Evolutionary conservation across 1,140 invertebrate species (phyloP), one percentile per base, ranked within the genome.

Genomic region (Cydia pomonella): DNA sequence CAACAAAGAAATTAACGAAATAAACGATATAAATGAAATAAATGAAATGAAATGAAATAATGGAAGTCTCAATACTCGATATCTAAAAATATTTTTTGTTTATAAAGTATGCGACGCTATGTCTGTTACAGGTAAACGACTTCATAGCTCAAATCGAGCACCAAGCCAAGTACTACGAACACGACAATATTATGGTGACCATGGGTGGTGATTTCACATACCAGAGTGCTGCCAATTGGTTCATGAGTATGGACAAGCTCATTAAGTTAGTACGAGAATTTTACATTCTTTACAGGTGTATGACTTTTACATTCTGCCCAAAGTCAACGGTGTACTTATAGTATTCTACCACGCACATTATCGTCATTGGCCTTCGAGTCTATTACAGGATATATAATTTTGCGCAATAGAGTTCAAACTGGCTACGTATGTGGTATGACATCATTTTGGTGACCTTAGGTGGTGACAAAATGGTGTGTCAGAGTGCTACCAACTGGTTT

Each of bases 401-500:
- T n/a, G n/a, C n/a, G n/a, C n/a, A n/a, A n/a, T n/a, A n/a, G n/a
- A n/a, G n/a, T n/a, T n/a, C n/a, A n/a, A n/a, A n/a, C n/a, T n/a
- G n/a, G n/a, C n/a, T n/a, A n/a, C n/a, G n/a, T n/a, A n/a, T n/a
- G n/a, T n/a, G n/a, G n/a, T n/a, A n/a, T 7, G 96, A 97, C 87
- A 96, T 98, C 89, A 94, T 98, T 0, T 93, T 98, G 77, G 93
- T 98, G 75, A 97, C 97, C 0, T 98, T 98, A 97, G 98, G 98
- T 0, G 95, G 95, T 77, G 98, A 99, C 93, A n/a, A n/a, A n/a
- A 98, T 99, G 81, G 91, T 89, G 5, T 93, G 93, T 83, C 94
- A 94, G 84, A 93, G 89, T 90, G 95, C 93, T 86, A 95, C 89
- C 64, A 93, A 86, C 76, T 94, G 95, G 94, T 97, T 94, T 85